Evolutionary conservation across 2,797 vertebrate species (phyloP).

Genomic region (Eulemur coronatus): DNA sequence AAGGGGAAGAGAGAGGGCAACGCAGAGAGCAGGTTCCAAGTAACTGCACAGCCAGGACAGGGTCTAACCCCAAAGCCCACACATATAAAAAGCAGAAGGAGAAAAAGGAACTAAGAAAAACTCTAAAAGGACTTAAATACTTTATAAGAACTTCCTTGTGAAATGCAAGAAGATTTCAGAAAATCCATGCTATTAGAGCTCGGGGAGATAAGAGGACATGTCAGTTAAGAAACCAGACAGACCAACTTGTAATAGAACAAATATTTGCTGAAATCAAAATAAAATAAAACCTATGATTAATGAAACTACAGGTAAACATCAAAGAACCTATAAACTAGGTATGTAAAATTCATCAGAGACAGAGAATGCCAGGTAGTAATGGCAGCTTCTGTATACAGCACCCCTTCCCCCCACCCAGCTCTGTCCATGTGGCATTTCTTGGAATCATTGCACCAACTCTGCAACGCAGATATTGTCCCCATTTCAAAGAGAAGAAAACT

Average conservation of each 20-base stretch:
- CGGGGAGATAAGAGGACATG: neutral
- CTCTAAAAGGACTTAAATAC: neutral
- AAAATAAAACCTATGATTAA: neutral
- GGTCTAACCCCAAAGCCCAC: neutral
- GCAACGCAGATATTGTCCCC: neutral
- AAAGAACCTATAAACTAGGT: neutral
- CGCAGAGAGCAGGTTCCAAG: neutral
- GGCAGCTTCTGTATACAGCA: neutral
- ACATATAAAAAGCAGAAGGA: neutral
- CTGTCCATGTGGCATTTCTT: neutral
- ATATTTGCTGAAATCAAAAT: neutral
- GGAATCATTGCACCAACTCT: neutral
- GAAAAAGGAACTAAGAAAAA: neutral
- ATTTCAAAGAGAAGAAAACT: neutral
- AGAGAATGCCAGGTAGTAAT: neutral
- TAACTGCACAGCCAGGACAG: neutral
- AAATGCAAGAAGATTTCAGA: constrained; percentile 11
- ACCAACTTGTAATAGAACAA: neutral
- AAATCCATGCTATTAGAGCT: neutral
- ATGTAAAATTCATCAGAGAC: neutral
- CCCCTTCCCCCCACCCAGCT: neutral
- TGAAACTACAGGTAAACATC: neutral
- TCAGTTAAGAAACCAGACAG: neutral
- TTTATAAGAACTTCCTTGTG: neutral
- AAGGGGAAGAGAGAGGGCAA: neutral